phyloP scores from a whole-genome alignment of 2,888 invertebrate species.

The Andrena minutula region DNA sequence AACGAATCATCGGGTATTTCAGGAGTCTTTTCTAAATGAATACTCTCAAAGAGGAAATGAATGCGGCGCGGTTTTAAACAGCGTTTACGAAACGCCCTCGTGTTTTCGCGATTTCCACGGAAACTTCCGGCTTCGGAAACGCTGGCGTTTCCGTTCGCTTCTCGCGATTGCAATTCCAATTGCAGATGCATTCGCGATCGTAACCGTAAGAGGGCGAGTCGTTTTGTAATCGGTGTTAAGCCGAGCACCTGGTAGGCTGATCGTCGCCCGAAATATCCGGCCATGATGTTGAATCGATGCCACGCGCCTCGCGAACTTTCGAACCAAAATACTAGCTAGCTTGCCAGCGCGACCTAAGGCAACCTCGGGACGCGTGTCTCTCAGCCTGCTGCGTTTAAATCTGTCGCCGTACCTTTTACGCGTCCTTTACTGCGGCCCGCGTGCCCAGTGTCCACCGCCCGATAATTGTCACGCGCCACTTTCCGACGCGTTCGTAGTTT shows the following conservation, averaged over 20 bases:
- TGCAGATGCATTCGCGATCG: background rate
- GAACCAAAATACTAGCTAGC: slow-evolving; percentile 63
- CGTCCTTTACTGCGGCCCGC: slow-evolving; percentile 10
- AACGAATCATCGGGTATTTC: slow-evolving; percentile 11
- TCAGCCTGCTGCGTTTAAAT: slow-evolving; percentile 10
- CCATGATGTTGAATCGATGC: slow-evolving; percentile 32
- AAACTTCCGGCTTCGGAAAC: background rate
- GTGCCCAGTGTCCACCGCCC: background rate
- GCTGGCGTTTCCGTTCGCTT: background rate
- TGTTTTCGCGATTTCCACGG: background rate
- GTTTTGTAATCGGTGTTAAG: slow-evolving; percentile 3
- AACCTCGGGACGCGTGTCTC: slow-evolving; percentile 56
- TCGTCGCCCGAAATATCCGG: slow-evolving; percentile 47
- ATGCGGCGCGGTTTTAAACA: background rate
- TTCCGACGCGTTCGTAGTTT: slow-evolving; percentile 1
- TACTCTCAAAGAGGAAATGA: background rate
- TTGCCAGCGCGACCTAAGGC: slow-evolving; percentile 60
- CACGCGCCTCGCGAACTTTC: slow-evolving; percentile 56
- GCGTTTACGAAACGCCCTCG: too few relatives aligned
- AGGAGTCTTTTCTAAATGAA: background rate
- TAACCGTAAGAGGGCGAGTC: background rate
- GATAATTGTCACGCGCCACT: slow-evolving; percentile 20
- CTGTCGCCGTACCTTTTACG: slow-evolving; percentile 2
- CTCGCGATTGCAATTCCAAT: background rate
- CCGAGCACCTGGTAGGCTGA: slow-evolving; percentile 25